Conservation (phyloP, 2,797 vertebrate species). For the Falco rusticolus region DNA sequence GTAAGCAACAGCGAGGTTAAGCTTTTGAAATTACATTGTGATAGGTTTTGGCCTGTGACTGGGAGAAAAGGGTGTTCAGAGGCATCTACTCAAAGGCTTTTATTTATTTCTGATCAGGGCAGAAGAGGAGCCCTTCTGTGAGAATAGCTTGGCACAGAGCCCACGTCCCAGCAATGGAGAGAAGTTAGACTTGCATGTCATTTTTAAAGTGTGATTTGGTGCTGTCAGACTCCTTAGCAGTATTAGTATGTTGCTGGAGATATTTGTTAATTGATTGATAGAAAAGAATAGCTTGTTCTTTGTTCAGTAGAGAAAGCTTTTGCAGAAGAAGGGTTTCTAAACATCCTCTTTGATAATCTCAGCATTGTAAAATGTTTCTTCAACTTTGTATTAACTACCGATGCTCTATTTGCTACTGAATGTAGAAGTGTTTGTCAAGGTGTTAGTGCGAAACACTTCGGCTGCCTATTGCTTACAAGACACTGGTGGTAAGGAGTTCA, state of each 20-base stretch:
- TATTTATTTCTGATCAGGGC: background rate
- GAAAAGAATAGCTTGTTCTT: background rate
- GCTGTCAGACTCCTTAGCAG: background rate
- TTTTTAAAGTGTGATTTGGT: background rate
- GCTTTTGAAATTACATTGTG: background rate
- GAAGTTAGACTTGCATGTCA: background rate
- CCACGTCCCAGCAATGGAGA: background rate
- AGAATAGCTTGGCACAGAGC: background rate
- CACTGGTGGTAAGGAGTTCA: background rate
- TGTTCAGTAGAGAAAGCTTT: background rate
- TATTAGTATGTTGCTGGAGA: background rate
- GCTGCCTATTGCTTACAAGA: background rate
- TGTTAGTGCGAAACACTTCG: background rate
- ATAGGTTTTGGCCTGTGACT: background rate
- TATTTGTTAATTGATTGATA: background rate
- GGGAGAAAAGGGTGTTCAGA: background rate
- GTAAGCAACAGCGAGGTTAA: background rate
- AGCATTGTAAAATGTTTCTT: background rate
- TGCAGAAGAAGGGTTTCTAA: background rate
- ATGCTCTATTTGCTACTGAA: background rate
- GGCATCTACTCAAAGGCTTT: background rate
- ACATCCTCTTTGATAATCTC: background rate
- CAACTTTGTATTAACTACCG: background rate
- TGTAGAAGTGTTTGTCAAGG: background rate
- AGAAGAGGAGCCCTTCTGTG: background rate